A percentile compares a stretch with the other conserved stretches of the same genome.
phyloP scores from a whole-genome alignment of 1,140 invertebrate species.

The Littorina saxatilis region DNA sequence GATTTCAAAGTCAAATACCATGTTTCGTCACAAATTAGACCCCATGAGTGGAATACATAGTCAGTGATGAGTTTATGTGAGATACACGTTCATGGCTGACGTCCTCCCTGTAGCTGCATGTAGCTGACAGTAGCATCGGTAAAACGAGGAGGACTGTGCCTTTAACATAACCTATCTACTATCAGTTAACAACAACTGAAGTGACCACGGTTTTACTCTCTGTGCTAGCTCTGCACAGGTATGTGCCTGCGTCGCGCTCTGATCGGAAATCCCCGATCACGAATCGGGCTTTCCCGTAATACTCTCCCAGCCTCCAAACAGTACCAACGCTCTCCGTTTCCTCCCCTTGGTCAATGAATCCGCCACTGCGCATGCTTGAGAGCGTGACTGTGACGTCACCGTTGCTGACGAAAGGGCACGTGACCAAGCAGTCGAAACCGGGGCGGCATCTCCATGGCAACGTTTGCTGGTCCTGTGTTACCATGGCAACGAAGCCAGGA shows the following conservation, averaged over 20 bases:
- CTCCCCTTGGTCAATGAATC: no score
- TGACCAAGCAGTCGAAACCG: background rate
- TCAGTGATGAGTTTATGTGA: no score
- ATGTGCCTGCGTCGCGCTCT: background rate
- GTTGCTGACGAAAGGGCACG: background rate
- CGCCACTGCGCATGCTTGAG: no score
- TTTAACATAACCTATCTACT: no score
- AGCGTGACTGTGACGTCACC: background rate
- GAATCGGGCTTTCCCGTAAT: constrained; percentile 1
- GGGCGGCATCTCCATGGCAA: background rate
- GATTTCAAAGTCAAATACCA: no score
- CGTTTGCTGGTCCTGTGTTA: background rate
- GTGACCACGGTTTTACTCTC: background rate
- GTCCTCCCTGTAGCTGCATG: no score
- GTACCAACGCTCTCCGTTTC: no score
- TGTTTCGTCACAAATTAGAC: no score
- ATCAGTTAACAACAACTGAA: background rate
- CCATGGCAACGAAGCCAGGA: background rate
- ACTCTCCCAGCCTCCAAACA: background rate
- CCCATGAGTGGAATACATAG: no score
- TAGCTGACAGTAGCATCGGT: no score
- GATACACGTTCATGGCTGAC: no score
- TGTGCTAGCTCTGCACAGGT: background rate
- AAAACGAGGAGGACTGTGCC: no score
- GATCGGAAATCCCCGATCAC: background rate